phyloP scores from a whole-genome alignment of 1,140 invertebrate genomes.

The Drosophila biarmipes region DNA sequence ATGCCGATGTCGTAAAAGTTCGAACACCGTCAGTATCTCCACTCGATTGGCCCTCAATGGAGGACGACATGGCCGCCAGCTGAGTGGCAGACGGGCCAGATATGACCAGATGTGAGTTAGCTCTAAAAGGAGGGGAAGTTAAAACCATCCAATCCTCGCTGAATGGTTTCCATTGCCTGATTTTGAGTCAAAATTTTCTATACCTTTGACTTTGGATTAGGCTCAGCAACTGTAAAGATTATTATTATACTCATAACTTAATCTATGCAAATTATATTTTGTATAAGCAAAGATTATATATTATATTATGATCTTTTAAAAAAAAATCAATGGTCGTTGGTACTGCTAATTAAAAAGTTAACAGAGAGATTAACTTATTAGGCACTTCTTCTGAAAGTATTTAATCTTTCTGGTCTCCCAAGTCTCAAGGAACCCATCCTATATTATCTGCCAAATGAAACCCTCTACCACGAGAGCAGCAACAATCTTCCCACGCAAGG shows the following conservation, averaged over 20 bases:
- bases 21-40: constrained; percentile 18
- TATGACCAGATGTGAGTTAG: neutral
- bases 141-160: neutral
- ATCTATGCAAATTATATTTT: too few relatives aligned
- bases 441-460: constrained; percentile 14
- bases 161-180: neutral
- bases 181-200: neutral
- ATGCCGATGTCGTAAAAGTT: constrained; percentile 48
- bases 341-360: too few relatives aligned
- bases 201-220: neutral
- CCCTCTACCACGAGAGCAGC: constrained; percentile 15
- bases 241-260: too few relatives aligned
- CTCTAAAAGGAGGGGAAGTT: neutral
- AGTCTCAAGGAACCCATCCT: neutral
- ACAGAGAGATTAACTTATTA: neutral
- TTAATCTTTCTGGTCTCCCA: constrained; percentile 3
- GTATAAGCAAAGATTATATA: too few relatives aligned
- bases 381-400: neutral
- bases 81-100: constrained; percentile 10
- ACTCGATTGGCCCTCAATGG: constrained; percentile 39
- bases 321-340: too few relatives aligned
- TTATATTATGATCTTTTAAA: too few relatives aligned
- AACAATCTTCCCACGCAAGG: constrained; percentile 42
- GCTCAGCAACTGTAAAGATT: neutral
- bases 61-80: constrained; percentile 20